Conservation (phyloP, 2,797 vertebrate genomes). For the Serranus cabrilla region DNA sequence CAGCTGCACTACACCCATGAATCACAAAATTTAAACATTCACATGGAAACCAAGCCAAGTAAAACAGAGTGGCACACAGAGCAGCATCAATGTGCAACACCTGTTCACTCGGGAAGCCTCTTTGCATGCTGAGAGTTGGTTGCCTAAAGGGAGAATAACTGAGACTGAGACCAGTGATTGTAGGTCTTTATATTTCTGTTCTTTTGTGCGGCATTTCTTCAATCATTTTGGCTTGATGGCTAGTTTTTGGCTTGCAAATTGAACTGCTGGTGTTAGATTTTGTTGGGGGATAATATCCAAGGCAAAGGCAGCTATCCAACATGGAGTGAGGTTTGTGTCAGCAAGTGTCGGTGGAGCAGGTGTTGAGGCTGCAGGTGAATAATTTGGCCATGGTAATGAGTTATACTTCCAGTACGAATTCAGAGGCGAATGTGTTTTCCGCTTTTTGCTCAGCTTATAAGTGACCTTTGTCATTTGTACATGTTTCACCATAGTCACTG, state of each 20-base stretch:
- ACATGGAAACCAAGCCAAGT: constrained; percentile 36
- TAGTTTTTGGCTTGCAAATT: constrained; percentile 17
- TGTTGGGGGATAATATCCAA: background rate
- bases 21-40: constrained; percentile 33
- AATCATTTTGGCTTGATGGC: constrained; percentile 17
- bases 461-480: constrained; percentile 39
- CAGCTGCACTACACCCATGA: constrained; percentile 34
- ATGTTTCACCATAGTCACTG: constrained; percentile 31
- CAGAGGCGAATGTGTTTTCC: constrained; percentile 21
- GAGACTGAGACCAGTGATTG: constrained; percentile 15
- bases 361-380: constrained; percentile 65
- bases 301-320: constrained; percentile 28
- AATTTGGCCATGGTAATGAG: constrained; percentile 33
- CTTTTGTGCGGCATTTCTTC: constrained; percentile 21
- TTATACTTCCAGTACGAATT: constrained; percentile 41
- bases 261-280: constrained; percentile 26
- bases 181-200: background rate
- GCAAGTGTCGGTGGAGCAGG: constrained; percentile 51
- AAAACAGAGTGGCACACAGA: constrained; percentile 41
- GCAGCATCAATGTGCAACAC: constrained; percentile 32
- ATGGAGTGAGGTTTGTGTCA: constrained; percentile 34
- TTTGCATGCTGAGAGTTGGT: constrained; percentile 38
- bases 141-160: background rate
- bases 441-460: constrained; percentile 32
- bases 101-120: constrained; percentile 45